phyloP scores from a whole-genome alignment of 2,888 invertebrate genomes.

The Lacanobia wlatinum region DNA sequence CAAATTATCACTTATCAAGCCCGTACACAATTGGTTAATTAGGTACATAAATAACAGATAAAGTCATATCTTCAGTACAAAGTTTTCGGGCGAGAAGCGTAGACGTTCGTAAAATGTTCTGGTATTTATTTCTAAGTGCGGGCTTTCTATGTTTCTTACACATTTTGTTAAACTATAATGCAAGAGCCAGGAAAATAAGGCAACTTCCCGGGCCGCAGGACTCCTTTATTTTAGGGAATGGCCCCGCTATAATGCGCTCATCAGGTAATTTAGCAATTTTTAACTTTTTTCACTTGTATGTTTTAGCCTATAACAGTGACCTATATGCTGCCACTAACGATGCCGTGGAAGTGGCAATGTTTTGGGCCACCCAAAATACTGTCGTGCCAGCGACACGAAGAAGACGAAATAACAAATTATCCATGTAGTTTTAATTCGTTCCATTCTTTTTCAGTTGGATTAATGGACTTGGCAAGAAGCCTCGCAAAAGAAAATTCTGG shows the following conservation, averaged over 20 bases:
- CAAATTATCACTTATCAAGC: no score
- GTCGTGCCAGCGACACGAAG: no score
- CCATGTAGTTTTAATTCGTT: neutral
- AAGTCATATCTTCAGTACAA: conserved; percentile 24
- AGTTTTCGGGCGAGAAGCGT: neutral
- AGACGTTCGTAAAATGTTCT: conserved; percentile 64
- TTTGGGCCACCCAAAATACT: no score
- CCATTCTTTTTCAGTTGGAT: conserved; percentile 66
- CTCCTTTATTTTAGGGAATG: conserved; percentile 73
- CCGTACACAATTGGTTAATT: no score
- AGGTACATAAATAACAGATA: conserved; percentile 3
- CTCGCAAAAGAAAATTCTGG: conserved; percentile 70
- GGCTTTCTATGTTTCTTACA: conserved; percentile 68
- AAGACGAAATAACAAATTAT: neutral
- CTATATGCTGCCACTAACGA: no score
- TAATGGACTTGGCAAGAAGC: conserved; percentile 72
- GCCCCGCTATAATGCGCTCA: conserved; percentile 58
- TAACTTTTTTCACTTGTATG: neutral
- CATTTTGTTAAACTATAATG: conserved; percentile 71
- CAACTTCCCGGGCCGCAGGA: conserved; percentile 74
- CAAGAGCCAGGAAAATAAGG: conserved; percentile 68
- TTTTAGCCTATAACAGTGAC: no score
- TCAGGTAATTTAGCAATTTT: conserved; percentile 65
- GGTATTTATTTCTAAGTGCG: conserved; percentile 59
- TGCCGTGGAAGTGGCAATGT: no score